These are phyloP conservation scores for Chinchilla lanigera DNA, from an alignment of 2,113 vertebrate species.

Conservation along the genomic window DNA sequence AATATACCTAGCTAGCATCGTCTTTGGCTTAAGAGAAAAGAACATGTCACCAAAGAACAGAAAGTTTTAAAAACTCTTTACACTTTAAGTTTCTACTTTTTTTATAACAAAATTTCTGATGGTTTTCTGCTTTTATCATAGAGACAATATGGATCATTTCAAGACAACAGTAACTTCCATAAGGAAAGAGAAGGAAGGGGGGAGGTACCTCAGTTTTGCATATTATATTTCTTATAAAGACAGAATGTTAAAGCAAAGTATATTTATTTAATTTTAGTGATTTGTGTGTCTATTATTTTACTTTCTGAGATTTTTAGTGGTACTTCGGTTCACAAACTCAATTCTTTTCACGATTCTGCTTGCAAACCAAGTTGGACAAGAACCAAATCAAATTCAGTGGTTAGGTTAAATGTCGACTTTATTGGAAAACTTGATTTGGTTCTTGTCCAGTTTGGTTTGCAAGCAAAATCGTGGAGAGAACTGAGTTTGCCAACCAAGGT, in stretches of 20 bases:
- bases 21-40: neutral
- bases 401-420: neutral
- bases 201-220: neutral
- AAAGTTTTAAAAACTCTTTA: neutral
- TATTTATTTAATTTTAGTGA: slow-evolving; percentile 17
- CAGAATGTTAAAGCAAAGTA: neutral
- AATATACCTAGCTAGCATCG: neutral
- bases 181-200: neutral
- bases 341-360: neutral
- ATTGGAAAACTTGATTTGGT: neutral
- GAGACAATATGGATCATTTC: neutral
- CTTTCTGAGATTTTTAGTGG: neutral
- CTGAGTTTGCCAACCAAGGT: neutral
- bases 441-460: neutral
- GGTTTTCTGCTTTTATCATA: neutral
- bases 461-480: neutral
- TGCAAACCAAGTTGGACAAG: neutral
- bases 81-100: slow-evolving; percentile 9
- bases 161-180: neutral
- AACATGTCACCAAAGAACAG: neutral
- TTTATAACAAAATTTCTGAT: neutral
- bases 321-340: neutral
- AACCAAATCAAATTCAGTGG: neutral
- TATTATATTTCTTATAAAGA: neutral
- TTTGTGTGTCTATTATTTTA: neutral